Evolutionary conservation across 2,797 vertebrate genomes (phyloP).

Genomic region (Acanthurus tractus): DNA sequence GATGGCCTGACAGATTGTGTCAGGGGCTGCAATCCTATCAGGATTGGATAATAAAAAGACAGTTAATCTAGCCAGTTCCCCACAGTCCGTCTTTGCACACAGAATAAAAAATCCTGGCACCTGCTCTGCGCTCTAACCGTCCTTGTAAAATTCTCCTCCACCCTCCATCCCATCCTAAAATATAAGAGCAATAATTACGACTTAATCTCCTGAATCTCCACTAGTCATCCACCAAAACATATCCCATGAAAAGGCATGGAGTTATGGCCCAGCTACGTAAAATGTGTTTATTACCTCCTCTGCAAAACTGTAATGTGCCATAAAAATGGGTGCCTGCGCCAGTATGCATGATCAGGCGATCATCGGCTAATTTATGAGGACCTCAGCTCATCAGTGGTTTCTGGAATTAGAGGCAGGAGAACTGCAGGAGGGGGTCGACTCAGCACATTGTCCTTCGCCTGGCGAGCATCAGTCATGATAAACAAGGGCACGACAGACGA

Average conservation of each 20-base stretch:
- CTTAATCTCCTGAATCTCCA: constrained; percentile 73
- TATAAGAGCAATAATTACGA: constrained; percentile 78
- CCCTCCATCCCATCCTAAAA: constrained; percentile 56
- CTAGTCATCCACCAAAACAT: constrained; percentile 66
- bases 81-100: constrained; percentile 54
- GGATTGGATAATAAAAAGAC: constrained; percentile 79
- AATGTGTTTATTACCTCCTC: constrained; percentile 72
- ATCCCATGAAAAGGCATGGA: constrained; percentile 49
- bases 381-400: constrained; percentile 60
- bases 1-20: constrained; percentile 80
- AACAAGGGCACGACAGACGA: constrained; percentile 54
- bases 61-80: constrained; percentile 78
- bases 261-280: constrained; percentile 59
- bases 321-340: constrained; percentile 60
- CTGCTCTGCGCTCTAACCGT: constrained; percentile 44
- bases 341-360: constrained; percentile 58
- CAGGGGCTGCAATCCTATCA: constrained; percentile 74
- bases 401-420: constrained; percentile 22
- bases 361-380: constrained; percentile 78
- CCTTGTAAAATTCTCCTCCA: constrained; percentile 71
- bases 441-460: constrained; percentile 61
- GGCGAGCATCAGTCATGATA: constrained; percentile 74
- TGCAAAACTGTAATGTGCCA: constrained; percentile 59
- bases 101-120: constrained; percentile 56
- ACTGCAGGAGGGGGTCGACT: constrained; percentile 12